A percentile compares a stretch with the other conserved stretches of the same genome.
phyloP scores from a whole-genome alignment of 2,113 vertebrate species.

The Sardina pilchardus region DNA sequence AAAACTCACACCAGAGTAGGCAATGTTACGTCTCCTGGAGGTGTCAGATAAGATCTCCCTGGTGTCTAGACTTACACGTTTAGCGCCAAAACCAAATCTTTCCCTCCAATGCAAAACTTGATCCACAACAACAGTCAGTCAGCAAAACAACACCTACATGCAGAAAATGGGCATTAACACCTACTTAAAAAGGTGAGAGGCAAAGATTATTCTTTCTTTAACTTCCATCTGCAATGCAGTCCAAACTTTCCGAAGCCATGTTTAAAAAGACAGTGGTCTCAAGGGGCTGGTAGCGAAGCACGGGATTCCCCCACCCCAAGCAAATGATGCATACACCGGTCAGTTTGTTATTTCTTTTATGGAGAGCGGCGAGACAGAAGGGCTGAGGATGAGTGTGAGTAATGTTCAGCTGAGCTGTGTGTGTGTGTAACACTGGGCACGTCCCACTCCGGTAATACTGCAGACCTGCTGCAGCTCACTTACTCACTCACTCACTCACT shows the following conservation, averaged over 20 bases:
- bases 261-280: background rate
- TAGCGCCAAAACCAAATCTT: background rate
- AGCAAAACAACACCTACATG: background rate
- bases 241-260: background rate
- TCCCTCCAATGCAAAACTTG: background rate
- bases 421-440: background rate
- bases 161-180: background rate
- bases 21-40: background rate
- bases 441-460: background rate
- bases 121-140: background rate
- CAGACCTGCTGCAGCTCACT: background rate
- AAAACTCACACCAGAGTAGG: background rate
- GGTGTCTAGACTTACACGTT: background rate
- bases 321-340: background rate
- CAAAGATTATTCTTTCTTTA: background rate
- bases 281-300: background rate
- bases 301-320: background rate
- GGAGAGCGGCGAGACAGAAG: background rate
- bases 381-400: background rate
- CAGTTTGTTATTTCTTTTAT: background rate
- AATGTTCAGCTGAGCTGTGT: background rate
- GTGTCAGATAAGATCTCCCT: background rate
- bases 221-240: background rate
- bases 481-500: background rate
- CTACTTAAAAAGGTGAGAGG: background rate